Base-by-base conservation (phyloP, 1,140 invertebrate species). In the Trichogramma pretiosum region DNA sequence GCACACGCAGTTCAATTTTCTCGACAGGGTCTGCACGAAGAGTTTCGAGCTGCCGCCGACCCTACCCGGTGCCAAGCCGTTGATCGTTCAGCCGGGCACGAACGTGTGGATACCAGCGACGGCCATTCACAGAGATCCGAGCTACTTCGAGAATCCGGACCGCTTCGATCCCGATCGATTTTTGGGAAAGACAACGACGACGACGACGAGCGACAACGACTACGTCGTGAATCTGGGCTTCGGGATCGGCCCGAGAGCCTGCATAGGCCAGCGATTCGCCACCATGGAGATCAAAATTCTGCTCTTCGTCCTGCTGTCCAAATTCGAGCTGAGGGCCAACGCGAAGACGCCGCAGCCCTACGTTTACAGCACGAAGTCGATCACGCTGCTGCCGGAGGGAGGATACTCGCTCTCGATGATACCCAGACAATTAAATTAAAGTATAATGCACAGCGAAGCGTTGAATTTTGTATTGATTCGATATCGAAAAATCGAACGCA, bases 141-240 rank as follows among this genome's bases (percentile, higher is more conserved):
- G 74, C 26, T 64, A 73, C 46, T 83, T 68, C 56, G 73, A 77
- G 5, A 64, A 81, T 46, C 79, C 78, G 2, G 65, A 78, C 5
- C 53, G 44, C 11, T 82, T 72, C 48, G 45, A 68, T 52, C 72
- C 72, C 2, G 76, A 82, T 30, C 59, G 80, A 49, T 83, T 82
- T 60, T 38, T 19, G 19, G 2, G 71, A 3, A 65, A 64, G 57
- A 63, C 14, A 28, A 37, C 11, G 46, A 63, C 35, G 56, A 64
- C 30, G 3, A n/a, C n/a, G n/a, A n/a, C n/a, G n/a, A n/a, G n/a
- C n/a, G n/a, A n/a, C n/a, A 52, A 49, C 37, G 41, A 61, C 23
- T 53, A 62, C 22, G 38, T 37, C 10, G 55, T 55, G 1, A 63
- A 59, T 55, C 38, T 68, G 14, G 60, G 61, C 0, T 66, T 65